Percentiles rank a stretch among this genome's conserved stretches.
These are phyloP conservation scores for Helleia helle DNA, from an alignment of 2,888 invertebrate genomes.

Conservation along the genomic window DNA sequence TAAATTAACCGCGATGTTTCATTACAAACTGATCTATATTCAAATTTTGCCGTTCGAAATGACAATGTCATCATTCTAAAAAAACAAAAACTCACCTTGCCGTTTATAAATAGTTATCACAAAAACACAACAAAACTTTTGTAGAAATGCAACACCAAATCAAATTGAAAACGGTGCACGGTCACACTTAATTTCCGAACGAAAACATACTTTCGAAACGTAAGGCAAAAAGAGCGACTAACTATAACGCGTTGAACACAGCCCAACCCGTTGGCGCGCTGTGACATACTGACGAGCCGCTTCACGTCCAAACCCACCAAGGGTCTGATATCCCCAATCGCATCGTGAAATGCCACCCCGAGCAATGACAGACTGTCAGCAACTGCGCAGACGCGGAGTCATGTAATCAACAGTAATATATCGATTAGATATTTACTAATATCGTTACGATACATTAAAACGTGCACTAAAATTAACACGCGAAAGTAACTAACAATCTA, in stretches of 20 bases:
- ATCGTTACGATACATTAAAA: too few species aligned
- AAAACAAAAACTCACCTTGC: conserved; percentile 20
- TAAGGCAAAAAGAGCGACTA: conserved; percentile 31
- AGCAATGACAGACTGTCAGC: too few species aligned
- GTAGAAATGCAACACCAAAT: conserved; percentile 23
- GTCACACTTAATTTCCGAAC: conserved; percentile 31
- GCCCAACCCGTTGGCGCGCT: conserved; percentile 44
- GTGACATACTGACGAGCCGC: conserved; percentile 41
- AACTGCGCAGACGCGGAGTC: too few species aligned
- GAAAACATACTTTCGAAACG: conserved; percentile 30
- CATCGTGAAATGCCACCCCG: too few species aligned
- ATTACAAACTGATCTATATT: not conserved
- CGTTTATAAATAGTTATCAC: conserved; percentile 14
- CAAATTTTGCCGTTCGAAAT: not conserved
- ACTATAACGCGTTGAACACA: conserved; percentile 41
- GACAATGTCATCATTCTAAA: not conserved
- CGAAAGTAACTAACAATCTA: too few species aligned
- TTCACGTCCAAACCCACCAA: conserved; percentile 1
- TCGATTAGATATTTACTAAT: too few species aligned
- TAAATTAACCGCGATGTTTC: too few species aligned
- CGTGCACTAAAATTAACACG: too few species aligned
- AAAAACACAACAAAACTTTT: conserved; percentile 14
- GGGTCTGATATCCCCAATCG: not conserved
- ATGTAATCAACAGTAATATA: too few species aligned
- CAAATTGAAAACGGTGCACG: conserved; percentile 28